These are phyloP conservation scores for Chelidonichthys spinosus DNA, from an alignment of 2,797 vertebrate genomes.

Conservation along the genomic window DNA sequence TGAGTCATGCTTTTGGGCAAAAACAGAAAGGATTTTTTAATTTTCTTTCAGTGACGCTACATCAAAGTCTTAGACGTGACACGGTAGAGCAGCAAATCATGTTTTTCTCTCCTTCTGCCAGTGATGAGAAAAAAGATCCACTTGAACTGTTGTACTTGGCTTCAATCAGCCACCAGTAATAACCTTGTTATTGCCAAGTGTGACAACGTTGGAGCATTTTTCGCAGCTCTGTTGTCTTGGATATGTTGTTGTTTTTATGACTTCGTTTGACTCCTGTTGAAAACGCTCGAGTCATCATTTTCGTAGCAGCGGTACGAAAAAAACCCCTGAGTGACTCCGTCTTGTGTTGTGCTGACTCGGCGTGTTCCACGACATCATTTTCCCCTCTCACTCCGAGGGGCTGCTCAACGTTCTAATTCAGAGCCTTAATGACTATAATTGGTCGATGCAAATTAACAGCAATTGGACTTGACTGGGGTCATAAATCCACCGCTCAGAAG, in stretches of 20 bases:
- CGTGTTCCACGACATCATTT: conserved; percentile 70
- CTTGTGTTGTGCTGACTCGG: conserved; percentile 71
- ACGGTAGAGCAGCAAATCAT: conserved; percentile 48
- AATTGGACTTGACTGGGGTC: conserved; percentile 85
- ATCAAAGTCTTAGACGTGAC: conserved; percentile 30
- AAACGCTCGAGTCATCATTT: conserved; percentile 59
- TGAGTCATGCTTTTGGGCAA: conserved; percentile 64
- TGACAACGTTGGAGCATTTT: conserved; percentile 58
- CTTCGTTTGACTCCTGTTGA: conserved; percentile 48
- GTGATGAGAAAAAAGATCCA: conserved; percentile 14
- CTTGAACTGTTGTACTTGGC: conserved; percentile 30
- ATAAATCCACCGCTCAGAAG: conserved; percentile 85
- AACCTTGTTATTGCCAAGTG: conserved; percentile 48
- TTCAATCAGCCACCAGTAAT: conserved; percentile 17
- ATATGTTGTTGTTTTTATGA: conserved; percentile 49
- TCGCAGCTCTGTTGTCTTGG: conserved; percentile 44
- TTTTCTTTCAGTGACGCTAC: conserved; percentile 58
- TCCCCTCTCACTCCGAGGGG: conserved; percentile 53
- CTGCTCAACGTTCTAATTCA: conserved; percentile 74
- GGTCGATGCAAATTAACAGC: conserved; percentile 85
- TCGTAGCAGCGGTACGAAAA: conserved; percentile 34
- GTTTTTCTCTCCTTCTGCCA: conserved; percentile 40
- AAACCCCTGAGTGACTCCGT: conserved; percentile 42
- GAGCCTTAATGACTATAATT: conserved; percentile 85
- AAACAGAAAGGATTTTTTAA: conserved; percentile 59